Conservation (phyloP, 2,888 invertebrate genomes). For the Eucera pruinosa region DNA sequence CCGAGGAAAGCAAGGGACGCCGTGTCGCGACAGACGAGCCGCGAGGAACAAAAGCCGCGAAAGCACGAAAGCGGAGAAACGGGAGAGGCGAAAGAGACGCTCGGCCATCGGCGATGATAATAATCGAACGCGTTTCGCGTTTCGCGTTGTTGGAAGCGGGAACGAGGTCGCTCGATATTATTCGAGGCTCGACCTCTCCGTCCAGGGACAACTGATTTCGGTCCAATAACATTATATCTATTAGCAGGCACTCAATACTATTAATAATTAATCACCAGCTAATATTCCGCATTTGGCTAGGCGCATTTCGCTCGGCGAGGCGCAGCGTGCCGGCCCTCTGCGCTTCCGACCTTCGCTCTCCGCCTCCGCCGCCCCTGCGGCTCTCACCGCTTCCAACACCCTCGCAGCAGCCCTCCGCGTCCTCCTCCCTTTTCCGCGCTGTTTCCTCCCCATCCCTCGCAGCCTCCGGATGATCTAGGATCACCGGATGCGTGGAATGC, state of each 20-base stretch:
- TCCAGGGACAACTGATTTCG: constrained; percentile 68
- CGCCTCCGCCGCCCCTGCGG: constrained; percentile 14
- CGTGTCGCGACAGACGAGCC: no score
- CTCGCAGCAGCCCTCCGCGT: constrained; percentile 9
- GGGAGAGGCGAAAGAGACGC: no score
- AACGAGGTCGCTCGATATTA: constrained; percentile 39
- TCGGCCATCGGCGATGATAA: no score
- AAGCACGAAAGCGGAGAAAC: no score
- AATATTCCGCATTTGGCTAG: constrained; percentile 71
- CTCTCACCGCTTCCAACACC: background rate
- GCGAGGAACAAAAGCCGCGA: no score
- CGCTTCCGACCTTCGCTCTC: constrained; percentile 34
- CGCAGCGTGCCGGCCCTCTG: constrained; percentile 1
- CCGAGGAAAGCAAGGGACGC: background rate
- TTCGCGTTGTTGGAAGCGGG: no score
- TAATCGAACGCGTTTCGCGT: no score
- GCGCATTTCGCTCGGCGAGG: constrained; percentile 53
- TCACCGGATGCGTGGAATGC: constrained; percentile 61
- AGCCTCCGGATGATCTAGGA: constrained; percentile 53
- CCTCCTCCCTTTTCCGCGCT: constrained; percentile 29
- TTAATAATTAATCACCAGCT: constrained; percentile 76
- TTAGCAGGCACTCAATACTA: constrained; percentile 75
- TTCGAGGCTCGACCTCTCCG: constrained; percentile 52
- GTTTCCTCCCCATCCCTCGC: background rate
- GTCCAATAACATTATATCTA: constrained; percentile 74